phyloP scores from a whole-genome alignment of 2,113 vertebrate genomes.

The Oryzias curvinotus region DNA sequence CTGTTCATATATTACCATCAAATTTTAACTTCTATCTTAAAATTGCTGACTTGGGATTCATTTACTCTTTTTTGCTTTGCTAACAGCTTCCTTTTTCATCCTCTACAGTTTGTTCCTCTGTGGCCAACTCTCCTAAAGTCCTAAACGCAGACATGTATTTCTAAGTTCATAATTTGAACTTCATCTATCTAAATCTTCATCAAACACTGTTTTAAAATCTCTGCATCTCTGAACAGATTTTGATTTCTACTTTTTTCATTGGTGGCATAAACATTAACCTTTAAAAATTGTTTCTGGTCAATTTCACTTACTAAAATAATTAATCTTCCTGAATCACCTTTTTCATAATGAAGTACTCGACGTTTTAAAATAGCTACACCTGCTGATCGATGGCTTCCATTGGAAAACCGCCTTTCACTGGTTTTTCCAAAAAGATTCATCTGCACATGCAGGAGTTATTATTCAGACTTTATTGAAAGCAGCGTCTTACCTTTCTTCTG shows the following conservation, averaged over 20 bases:
- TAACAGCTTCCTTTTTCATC: too few species aligned
- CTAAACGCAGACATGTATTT: too few species aligned
- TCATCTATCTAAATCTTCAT: too few species aligned
- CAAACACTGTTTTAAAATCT: too few species aligned
- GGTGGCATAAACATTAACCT: neutral
- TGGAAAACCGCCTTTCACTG: neutral
- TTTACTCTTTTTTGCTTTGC: too few species aligned
- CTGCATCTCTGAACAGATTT: neutral
- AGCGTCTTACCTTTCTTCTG: conserved; percentile 84
- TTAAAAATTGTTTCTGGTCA: neutral
- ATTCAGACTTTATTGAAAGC: neutral
- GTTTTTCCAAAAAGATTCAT: neutral
- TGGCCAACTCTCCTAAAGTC: too few species aligned
- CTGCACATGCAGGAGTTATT: neutral
- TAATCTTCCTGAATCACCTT: neutral
- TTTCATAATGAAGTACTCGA: neutral
- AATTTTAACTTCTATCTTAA: too few species aligned
- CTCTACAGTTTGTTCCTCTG: too few species aligned
- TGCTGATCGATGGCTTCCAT: neutral
- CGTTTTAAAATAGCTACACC: neutral
- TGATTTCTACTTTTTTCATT: neutral
- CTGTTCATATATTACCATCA: too few species aligned
- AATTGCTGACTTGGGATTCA: too few species aligned
- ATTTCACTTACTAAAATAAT: neutral
- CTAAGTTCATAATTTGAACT: too few species aligned